Conservation (phyloP, 1,140 invertebrate genomes). For the Melipona quadrifasciata region DNA sequence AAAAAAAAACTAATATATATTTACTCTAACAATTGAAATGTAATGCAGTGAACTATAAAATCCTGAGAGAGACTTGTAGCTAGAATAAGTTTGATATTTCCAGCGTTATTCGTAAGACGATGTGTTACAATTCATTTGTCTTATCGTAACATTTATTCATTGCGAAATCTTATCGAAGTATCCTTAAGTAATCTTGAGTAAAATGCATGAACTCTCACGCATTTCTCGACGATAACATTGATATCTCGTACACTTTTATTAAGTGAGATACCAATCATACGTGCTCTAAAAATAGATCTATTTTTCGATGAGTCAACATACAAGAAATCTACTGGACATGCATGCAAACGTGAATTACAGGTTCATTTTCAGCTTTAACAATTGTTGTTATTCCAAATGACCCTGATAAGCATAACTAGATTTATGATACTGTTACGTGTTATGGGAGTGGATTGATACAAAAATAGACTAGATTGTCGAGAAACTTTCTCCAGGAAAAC, state of each 20-base stretch:
- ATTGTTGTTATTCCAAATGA: neutral
- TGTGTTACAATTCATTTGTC: neutral
- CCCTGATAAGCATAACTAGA: neutral
- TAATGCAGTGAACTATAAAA: too few species aligned
- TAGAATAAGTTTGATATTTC: neutral
- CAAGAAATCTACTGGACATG: neutral
- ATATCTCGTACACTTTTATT: neutral
- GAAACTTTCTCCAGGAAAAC: conserved; percentile 43
- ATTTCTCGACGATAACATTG: neutral
- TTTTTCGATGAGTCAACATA: neutral
- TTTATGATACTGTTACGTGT: neutral
- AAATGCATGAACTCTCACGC: neutral
- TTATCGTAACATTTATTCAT: neutral
- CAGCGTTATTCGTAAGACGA: neutral
- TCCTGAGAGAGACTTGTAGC: neutral
- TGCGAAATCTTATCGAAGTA: neutral
- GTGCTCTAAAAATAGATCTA: neutral
- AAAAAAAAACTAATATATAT: too few species aligned
- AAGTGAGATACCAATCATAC: neutral
- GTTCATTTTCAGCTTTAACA: neutral
- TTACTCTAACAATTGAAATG: too few species aligned
- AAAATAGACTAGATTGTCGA: neutral
- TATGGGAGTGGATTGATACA: neutral
- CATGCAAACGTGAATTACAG: conserved; percentile 18
- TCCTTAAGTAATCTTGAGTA: neutral